Percentiles rank a stretch among this genome's conserved stretches.
Conservation (phyloP, 2,888 invertebrate genomes). For the Clepsis dumicolana region DNA sequence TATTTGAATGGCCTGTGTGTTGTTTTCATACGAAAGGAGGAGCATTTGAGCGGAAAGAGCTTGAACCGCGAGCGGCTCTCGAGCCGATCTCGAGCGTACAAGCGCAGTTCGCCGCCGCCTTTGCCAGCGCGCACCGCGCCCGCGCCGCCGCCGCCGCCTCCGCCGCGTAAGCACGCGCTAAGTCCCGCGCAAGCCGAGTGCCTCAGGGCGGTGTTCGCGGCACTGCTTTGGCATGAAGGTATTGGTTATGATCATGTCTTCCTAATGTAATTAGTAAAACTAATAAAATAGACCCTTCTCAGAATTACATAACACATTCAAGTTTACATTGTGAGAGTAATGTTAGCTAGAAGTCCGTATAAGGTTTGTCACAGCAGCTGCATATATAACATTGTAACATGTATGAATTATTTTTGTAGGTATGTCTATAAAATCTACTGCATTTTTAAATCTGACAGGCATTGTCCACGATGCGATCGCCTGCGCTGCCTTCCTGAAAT, state of each 20-base stretch:
- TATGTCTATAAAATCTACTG: background rate
- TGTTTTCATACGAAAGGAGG: constrained; percentile 49
- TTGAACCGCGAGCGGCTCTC: constrained; percentile 55
- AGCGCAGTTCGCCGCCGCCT: constrained; percentile 74
- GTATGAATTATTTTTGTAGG: no score
- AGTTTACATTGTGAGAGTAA: no score
- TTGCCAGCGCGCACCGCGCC: constrained; percentile 73
- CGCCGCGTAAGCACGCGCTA: constrained; percentile 92
- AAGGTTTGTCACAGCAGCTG: no score
- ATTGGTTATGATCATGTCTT: constrained; percentile 18
- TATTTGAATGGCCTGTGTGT: no score
- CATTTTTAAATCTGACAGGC: constrained; percentile 71
- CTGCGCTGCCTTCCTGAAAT: constrained; percentile 98
- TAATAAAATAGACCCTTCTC: no score
- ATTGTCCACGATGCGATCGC: constrained; percentile 99
- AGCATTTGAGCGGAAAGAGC: constrained; percentile 51
- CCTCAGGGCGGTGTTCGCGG: constrained; percentile 97
- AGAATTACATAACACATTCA: no score
- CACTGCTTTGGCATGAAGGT: constrained; percentile 98
- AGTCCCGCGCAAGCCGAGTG: constrained; percentile 97
- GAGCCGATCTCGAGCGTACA: constrained; percentile 74
- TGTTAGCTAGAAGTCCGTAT: no score
- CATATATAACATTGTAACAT: no score
- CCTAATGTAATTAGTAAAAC: no score
- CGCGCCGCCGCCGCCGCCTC: constrained; percentile 71